A percentile compares a stretch with the other conserved stretches of the same genome.
Evolutionary conservation across 2,888 invertebrate species (phyloP).

Genomic region (Hipparchia semele): DNA sequence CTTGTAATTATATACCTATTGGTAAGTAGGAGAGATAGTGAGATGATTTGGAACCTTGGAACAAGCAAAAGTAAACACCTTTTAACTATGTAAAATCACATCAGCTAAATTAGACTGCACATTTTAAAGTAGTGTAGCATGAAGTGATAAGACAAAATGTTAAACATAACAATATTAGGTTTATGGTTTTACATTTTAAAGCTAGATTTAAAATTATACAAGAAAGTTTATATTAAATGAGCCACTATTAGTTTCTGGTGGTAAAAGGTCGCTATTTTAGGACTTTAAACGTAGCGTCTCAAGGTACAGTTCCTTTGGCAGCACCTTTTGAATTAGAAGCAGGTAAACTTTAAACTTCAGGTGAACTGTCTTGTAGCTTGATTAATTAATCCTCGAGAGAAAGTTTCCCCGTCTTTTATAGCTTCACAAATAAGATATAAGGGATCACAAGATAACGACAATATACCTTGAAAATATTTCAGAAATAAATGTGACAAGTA

Average conservation of each 20-base stretch:
- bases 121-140: neutral
- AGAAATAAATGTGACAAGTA: neutral
- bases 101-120: too few relatives aligned
- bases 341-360: slow-evolving; percentile 17
- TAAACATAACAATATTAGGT: neutral
- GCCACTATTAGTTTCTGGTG: neutral
- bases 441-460: neutral
- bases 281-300: slow-evolving; percentile 1
- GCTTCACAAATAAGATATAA: neutral
- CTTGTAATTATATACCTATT: too few relatives aligned
- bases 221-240: neutral
- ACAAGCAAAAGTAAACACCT: too few relatives aligned
- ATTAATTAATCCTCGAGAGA: slow-evolving; percentile 12
- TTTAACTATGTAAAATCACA: too few relatives aligned
- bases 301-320: slow-evolving; percentile 10
- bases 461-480: neutral
- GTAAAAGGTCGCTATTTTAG: neutral
- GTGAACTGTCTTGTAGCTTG: slow-evolving; percentile 10
- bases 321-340: slow-evolving; percentile 1
- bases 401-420: slow-evolving; percentile 1
- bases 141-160: neutral
- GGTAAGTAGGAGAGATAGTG: too few relatives aligned
- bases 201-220: neutral
- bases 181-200: neutral
- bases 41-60: too few relatives aligned